A percentile compares a stretch with the other conserved stretches of the same genome.
Evolutionary conservation across 2,797 vertebrate genomes (phyloP).

Genomic region (Neosilurus mollespiculum): DNA sequence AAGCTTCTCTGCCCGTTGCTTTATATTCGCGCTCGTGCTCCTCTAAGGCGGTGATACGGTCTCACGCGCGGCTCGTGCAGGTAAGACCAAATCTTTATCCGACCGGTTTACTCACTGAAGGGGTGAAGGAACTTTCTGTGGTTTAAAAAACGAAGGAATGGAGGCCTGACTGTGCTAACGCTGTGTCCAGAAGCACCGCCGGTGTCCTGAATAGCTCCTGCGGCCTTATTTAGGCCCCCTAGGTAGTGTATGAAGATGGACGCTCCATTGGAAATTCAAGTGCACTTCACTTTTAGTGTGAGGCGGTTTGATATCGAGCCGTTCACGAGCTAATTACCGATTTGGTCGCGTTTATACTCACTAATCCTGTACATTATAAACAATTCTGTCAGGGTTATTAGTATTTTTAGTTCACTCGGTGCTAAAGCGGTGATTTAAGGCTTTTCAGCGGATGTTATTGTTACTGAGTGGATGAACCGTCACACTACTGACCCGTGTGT

Average conservation of each 20-base stretch:
- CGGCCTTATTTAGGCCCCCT: background rate
- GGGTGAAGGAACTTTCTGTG: too few relatives aligned
- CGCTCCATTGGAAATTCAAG: background rate
- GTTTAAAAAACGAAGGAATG: too few relatives aligned
- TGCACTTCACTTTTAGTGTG: background rate
- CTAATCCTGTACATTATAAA: background rate
- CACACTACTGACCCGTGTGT: background rate
- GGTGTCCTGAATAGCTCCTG: background rate
- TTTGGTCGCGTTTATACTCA: background rate
- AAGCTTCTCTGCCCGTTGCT: too few relatives aligned
- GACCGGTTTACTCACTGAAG: background rate
- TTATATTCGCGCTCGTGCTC: background rate
- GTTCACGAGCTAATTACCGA: too few relatives aligned
- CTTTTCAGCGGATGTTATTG: too few relatives aligned
- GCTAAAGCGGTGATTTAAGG: background rate
- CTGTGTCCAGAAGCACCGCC: background rate
- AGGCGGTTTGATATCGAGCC: background rate
- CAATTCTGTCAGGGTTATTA: background rate
- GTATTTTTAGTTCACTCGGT: background rate
- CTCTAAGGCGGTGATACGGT: too few relatives aligned
- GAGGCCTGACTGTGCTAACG: background rate
- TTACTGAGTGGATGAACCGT: too few relatives aligned
- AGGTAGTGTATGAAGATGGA: background rate
- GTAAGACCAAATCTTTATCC: background rate
- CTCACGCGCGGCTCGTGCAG: background rate